These are phyloP conservation scores for Macrotus californicus DNA, from an alignment of 2,113 vertebrate genomes.

Conservation along the genomic window DNA sequence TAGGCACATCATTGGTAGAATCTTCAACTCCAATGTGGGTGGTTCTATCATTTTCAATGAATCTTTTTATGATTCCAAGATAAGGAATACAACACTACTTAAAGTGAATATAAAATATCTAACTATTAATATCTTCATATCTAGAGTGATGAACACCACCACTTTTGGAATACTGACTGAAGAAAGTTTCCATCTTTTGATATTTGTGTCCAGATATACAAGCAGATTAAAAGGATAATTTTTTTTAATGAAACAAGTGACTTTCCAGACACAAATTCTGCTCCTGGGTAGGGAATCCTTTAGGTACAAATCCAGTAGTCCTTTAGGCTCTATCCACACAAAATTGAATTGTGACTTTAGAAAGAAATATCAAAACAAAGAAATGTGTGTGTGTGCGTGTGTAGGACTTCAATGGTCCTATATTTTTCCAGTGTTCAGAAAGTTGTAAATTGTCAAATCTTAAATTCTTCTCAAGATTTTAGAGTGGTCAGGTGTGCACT, in stretches of 20 bases:
- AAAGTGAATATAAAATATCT: neutral
- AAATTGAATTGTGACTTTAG: neutral
- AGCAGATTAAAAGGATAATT: neutral
- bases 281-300: neutral
- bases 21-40: neutral
- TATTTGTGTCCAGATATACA: neutral
- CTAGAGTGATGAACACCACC: neutral
- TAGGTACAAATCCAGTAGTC: neutral
- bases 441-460: constrained; percentile 10
- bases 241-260: neutral
- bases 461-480: constrained; percentile 20
- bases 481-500: constrained; percentile 12
- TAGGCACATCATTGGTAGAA: neutral
- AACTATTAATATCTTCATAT: neutral
- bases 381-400: neutral
- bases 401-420: neutral
- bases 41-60: neutral
- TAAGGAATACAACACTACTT: neutral
- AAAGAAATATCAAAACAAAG: neutral
- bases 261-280: neutral
- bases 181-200: neutral
- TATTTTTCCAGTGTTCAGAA: constrained; percentile 4
- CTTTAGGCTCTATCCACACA: neutral
- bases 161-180: neutral
- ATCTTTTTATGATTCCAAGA: neutral